Conservation (phyloP, 1,140 invertebrate species). For the Ceratitis capitata region DNA sequence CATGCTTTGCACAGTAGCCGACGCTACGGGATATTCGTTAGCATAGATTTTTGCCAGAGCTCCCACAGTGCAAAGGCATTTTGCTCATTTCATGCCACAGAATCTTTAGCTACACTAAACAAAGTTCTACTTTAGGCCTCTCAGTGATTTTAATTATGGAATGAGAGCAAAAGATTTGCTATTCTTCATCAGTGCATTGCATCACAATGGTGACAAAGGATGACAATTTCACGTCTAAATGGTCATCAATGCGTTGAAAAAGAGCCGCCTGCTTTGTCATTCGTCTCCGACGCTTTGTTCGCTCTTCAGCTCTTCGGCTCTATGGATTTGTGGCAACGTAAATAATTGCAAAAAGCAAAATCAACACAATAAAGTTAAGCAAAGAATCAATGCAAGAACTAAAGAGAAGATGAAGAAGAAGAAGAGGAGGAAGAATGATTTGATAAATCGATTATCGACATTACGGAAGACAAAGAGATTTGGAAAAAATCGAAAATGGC, state of each 20-base stretch:
- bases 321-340: constrained; percentile 24
- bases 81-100: constrained; percentile 6
- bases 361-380: constrained; percentile 8
- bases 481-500: constrained; percentile 41
- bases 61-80: neutral
- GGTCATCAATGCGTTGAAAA: constrained; percentile 59
- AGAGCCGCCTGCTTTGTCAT: constrained; percentile 46
- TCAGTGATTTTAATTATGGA: neutral
- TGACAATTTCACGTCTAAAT: constrained; percentile 64
- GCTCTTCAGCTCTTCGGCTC: neutral
- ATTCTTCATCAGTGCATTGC: neutral
- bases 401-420: too few species aligned
- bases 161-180: neutral
- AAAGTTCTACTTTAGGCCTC: neutral
- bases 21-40: neutral
- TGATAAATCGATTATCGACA: constrained; percentile 64
- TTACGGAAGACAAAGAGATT: neutral
- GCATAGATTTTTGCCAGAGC: neutral
- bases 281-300: neutral
- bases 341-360: constrained; percentile 38
- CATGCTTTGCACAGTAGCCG: constrained; percentile 1
- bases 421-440: too few species aligned
- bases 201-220: neutral
- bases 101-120: neutral
- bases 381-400: neutral